Conservation (phyloP, 2,113 vertebrate species). For the Tenebrosternarchus preto region DNA sequence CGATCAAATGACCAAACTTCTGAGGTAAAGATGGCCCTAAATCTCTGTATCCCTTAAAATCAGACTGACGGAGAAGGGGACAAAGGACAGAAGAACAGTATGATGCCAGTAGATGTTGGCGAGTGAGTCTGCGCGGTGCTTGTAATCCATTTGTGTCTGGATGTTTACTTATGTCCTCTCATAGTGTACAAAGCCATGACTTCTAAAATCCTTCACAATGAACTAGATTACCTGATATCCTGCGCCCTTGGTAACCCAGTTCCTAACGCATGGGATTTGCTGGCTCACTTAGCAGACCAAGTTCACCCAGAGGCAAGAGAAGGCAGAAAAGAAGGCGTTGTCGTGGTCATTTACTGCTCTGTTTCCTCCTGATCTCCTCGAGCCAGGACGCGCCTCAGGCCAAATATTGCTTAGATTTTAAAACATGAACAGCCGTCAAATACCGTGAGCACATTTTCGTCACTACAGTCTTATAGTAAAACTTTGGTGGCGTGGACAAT, state of each 20-base stretch:
- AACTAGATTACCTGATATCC: background rate
- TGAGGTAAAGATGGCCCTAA: background rate
- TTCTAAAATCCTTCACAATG: background rate
- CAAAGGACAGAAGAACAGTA: background rate
- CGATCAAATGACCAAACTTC: background rate
- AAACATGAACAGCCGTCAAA: constrained; percentile 30
- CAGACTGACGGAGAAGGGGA: background rate
- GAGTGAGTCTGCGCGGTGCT: background rate
- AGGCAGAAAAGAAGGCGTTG: background rate
- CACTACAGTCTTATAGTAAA: background rate
- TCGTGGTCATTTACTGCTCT: background rate
- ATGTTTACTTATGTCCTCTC: background rate
- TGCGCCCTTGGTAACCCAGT: background rate
- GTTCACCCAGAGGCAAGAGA: constrained; percentile 29
- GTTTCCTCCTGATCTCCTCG: constrained; percentile 13
- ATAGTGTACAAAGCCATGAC: background rate
- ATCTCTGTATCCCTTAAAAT: background rate
- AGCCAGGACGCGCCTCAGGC: constrained; percentile 1
- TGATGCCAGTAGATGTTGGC: background rate
- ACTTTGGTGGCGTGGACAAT: too few species aligned
- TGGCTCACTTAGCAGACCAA: background rate
- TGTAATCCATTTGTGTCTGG: background rate
- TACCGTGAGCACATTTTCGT: constrained; percentile 13
- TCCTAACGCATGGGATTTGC: background rate
- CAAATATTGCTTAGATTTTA: constrained; percentile 3